A percentile compares a stretch with the other conserved stretches of the same genome.
These are phyloP conservation scores for Drosophila silvestris DNA, from an alignment of 2,888 invertebrate species.

Conservation along the genomic window DNA sequence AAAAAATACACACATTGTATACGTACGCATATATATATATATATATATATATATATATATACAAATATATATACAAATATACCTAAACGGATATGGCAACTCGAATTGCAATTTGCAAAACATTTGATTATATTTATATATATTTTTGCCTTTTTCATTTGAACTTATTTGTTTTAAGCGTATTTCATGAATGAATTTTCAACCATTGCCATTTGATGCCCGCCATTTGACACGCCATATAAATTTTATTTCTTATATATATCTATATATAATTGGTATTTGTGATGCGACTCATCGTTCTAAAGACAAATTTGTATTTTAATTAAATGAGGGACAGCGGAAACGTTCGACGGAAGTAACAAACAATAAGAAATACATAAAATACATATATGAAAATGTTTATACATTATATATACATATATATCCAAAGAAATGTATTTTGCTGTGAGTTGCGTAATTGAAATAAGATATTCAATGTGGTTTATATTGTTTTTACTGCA, in stretches of 20 bases:
- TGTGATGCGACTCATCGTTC: slow-evolving; percentile 1
- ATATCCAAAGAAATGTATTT: slow-evolving; percentile 2
- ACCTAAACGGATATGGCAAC: slow-evolving; percentile 76
- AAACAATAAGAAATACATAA: slow-evolving; percentile 17
- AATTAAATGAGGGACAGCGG: slow-evolving; percentile 36
- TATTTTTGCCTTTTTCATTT: slow-evolving; percentile 16
- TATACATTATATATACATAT: slow-evolving; percentile 5
- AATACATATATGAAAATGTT: not conserved
- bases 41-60: slow-evolving; percentile 6
- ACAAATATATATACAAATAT: slow-evolving; percentile 19
- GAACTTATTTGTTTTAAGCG: slow-evolving; percentile 32
- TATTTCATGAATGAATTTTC: slow-evolving; percentile 67
- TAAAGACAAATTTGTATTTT: slow-evolving; percentile 18
- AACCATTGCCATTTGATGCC: slow-evolving; percentile 44
- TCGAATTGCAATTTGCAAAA: slow-evolving; percentile 69
- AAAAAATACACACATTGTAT: slow-evolving; percentile 25
- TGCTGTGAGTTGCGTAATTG: not conserved
- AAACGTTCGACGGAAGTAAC: slow-evolving; percentile 63
- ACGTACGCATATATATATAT: not conserved
- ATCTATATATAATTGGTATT: slow-evolving; percentile 22
- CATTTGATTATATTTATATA: slow-evolving; percentile 29
- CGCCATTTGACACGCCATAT: slow-evolving; percentile 25
- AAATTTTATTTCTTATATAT: slow-evolving; percentile 9
- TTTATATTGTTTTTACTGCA: not conserved
- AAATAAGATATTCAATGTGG: slow-evolving; percentile 3